These are phyloP conservation scores for Nothocercus nigrocapillus DNA, from an alignment of 2,113 vertebrate species.

Conservation along the genomic window DNA sequence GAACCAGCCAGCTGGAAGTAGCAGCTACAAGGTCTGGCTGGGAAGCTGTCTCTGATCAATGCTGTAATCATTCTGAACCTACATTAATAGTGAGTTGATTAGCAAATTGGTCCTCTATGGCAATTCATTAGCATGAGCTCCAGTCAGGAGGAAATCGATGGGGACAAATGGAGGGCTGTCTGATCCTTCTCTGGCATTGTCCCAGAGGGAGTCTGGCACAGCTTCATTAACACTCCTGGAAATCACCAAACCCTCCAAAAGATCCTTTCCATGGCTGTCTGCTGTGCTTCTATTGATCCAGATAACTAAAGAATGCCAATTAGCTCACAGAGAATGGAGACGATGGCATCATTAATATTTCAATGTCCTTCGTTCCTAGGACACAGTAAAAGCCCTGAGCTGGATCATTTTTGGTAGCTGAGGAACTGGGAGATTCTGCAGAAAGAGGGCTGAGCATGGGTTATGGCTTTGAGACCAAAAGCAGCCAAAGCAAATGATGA, in stretches of 20 bases:
- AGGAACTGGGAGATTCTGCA: rapidly evolving
- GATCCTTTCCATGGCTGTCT: background rate
- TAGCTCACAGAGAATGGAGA: background rate
- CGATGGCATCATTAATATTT: slow-evolving; percentile 36
- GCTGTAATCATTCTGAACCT: background rate
- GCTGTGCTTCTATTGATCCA: slow-evolving; percentile 1
- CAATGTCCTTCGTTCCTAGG: background rate
- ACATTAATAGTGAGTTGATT: slow-evolving; percentile 31
- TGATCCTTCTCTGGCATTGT: background rate
- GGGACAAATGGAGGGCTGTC: background rate
- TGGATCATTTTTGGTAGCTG: background rate
- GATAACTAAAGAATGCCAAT: background rate
- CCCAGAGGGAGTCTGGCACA: background rate
- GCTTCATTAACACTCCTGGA: background rate
- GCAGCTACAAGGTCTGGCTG: background rate
- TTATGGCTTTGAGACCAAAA: background rate
- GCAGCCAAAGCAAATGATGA: background rate
- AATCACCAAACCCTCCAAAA: background rate
- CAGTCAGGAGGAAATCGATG: slow-evolving; percentile 25
- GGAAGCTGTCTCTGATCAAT: slow-evolving; percentile 4
- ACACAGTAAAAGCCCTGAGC: background rate
- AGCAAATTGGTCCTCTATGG: background rate
- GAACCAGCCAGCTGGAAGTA: slow-evolving; percentile 15
- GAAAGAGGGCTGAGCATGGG: background rate
- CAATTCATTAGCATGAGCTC: slow-evolving; percentile 49